Evolutionary conservation across 2,113 vertebrate species (phyloP).

Genomic region (Perccottus glenii): DNA sequence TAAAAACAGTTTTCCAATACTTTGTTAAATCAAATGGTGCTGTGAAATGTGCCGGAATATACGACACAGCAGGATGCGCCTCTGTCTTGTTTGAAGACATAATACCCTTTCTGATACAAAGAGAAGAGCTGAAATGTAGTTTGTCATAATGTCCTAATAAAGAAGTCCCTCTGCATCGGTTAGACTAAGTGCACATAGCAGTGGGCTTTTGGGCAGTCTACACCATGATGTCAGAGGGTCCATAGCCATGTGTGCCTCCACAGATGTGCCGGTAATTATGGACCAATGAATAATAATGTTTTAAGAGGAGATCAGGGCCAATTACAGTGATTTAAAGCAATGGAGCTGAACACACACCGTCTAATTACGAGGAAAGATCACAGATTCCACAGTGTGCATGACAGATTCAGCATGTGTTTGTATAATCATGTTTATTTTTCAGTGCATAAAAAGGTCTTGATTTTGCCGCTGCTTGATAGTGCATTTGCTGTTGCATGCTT

Average conservation of each 20-base stretch:
- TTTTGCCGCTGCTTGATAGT: conserved; percentile 21
- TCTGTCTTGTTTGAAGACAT: conserved; percentile 35
- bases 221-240: conserved; percentile 61
- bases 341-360: conserved; percentile 59
- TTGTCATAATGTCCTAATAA: conserved; percentile 14
- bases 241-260: conserved; percentile 47
- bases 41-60: conserved; percentile 44
- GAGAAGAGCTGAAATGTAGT: conserved; percentile 8
- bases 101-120: conserved; percentile 20
- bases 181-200: conserved; percentile 7
- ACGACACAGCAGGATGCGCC: conserved; percentile 32
- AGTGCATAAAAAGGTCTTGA: conserved; percentile 58
- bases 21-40: conserved; percentile 31
- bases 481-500: conserved; percentile 38
- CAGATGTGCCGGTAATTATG: conserved; percentile 78
- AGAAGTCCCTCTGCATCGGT: conserved; percentile 3
- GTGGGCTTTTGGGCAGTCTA: conserved; percentile 10
- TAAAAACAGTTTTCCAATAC: conserved; percentile 35
- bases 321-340: conserved; percentile 77
- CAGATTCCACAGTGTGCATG: conserved; percentile 38
- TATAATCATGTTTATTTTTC: conserved; percentile 58
- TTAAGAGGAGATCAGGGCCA: conserved; percentile 74
- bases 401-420: conserved; percentile 61
- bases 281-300: conserved; percentile 70
- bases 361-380: conserved; percentile 59